Evolutionary conservation across 2,888 invertebrate genomes (phyloP), one percentile per base, ranked within the genome.

Genomic region (Acleris literana): DNA sequence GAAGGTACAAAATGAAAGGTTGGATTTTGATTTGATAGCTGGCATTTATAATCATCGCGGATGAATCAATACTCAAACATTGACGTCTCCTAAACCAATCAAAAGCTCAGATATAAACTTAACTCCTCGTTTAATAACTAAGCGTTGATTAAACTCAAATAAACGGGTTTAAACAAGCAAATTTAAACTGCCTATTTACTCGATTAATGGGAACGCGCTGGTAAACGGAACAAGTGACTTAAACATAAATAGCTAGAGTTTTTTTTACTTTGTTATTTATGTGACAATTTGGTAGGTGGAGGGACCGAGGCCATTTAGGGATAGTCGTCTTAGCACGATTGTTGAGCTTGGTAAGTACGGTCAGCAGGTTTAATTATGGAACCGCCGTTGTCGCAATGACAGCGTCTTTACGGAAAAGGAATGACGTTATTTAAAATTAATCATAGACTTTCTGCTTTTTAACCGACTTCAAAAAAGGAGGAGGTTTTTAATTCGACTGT

Each of bases 191-290:
- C 58, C 61, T 60, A 64, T 64, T 64, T 61, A 63, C 66, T 52
- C 66, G 54, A 65, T 68, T 66, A 66, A 66, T 66, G 64, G 54
- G 55, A 62, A 56, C 29, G 46, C n/a, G 44, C 52, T 61, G 46
- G 52, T 49, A 33, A 33, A 33, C 33, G 33, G 51, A 54, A 59
- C 67, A 68, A 62, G 58, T 64, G 51, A 68, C 67, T 74, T 72
- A 63, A 68, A 77, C 77, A 83, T 81, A 83, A 85, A 83, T 83
- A 79, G 70, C 58, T 70, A 49, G 64, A 18, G 66, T 69, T 70
- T 70, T 63, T 80, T 78, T 78, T 83, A 84, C 82, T 75, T 77
- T 78, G 86, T 87, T 87, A 88, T 89, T 89, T 89, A 88, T 87
- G 84, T 79, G 85, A 85, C 85, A 85, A 84, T 85, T 83, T 82